Base-by-base conservation (phyloP, 1,140 invertebrate species). In the Apocrypta bakeri region DNA sequence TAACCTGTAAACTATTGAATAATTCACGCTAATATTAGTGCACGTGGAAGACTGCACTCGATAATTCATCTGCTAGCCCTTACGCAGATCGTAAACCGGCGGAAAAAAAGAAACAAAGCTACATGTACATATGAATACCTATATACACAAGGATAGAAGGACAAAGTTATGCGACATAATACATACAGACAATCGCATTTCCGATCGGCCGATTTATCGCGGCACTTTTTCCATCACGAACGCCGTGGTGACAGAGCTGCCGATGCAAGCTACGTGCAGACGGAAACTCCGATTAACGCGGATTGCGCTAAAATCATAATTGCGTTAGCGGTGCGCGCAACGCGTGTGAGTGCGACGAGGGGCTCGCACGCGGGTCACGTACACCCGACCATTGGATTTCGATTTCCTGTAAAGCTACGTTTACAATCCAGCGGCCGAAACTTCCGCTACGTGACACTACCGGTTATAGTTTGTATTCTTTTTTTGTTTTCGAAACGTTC, bases 291-390 rank as follows among this genome's bases (percentile, higher is more conserved):
- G 56, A 68, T 81, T 68, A 69, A 81, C 71, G 72, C 37, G 63
- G 33, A 81, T 48, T 75, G 79, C 17, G 63, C 63, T 75, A 68
- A 81, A 81, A 74, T 81, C 63, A 69, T 81, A 81, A 81, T 81
- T 75, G 72, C 61, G 63, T 69, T 81, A 81, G 56, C 31, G 37
- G 14, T 11, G 37, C 21, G 27, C 25, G 77, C 31, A 3, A 2
- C 24, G 27, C 17, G 33, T 4, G 2, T 37, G 56, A 1, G 12
- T 37, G 27, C 27, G 37, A 12, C 37, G 0, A 14, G 21, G 64
- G 40, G 42, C 29, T 61, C 42, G 78, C 56, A n/a, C 56, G 4
- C 42, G 11, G 42, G 11, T 72, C 66, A 71, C 78, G 78, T 72
- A 27, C 40, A 4, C 24, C 12, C 72, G 72, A 12, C 48, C 66